Conservation (phyloP, 2,888 invertebrate species). For the Thereva unica region DNA sequence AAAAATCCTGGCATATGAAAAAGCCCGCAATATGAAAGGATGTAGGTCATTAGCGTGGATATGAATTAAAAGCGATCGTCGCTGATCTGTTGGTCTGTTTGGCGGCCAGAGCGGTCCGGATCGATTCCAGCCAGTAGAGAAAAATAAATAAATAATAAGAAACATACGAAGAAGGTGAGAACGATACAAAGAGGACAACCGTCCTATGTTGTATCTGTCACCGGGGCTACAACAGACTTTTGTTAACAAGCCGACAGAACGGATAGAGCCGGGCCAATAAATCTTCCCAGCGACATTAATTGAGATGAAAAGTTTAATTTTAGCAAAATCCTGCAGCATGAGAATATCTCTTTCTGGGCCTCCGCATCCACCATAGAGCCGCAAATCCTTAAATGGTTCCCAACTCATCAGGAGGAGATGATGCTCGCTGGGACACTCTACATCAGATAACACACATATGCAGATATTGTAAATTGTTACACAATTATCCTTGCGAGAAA, state of each 20-base stretch:
- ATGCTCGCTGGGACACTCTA: no score
- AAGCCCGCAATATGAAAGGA: no score
- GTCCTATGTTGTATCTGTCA: constrained; percentile 23
- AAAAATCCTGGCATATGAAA: no score
- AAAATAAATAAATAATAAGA: no score
- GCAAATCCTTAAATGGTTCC: neutral
- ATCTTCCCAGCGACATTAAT: constrained; percentile 40
- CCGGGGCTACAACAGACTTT: constrained; percentile 19
- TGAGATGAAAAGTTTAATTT: constrained; percentile 41
- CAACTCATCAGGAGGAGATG: neutral
- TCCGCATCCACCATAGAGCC: neutral
- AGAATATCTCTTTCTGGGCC: neutral
- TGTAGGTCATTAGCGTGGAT: no score
- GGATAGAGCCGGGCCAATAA: constrained; percentile 36
- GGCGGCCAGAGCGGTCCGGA: no score
- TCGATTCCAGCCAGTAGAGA: no score
- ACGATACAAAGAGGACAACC: no score
- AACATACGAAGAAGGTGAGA: no score
- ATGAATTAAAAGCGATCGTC: no score
- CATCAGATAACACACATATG: constrained; percentile 5
- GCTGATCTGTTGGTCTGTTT: no score
- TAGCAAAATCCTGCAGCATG: constrained; percentile 16
- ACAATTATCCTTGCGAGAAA: constrained; percentile 21
- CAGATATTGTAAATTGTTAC: constrained; percentile 12
- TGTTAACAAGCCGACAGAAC: constrained; percentile 32